phyloP scores from a whole-genome alignment of 1,140 invertebrate species.

The Phenacoccus solenopsis region DNA sequence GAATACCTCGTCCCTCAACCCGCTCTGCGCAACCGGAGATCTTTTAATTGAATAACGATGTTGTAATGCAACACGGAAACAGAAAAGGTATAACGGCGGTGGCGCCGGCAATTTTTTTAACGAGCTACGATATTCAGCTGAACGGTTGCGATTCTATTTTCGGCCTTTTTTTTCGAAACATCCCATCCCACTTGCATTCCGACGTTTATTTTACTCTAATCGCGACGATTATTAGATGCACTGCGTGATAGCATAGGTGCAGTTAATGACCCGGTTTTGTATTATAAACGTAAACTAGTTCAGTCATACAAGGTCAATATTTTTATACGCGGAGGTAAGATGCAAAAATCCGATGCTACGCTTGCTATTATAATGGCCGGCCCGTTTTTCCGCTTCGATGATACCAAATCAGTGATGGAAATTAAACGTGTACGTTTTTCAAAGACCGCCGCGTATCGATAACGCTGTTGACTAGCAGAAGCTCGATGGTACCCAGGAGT shows the following conservation, averaged over 20 bases:
- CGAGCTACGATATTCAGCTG: no score
- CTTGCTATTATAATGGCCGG: background rate
- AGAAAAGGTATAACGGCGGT: background rate
- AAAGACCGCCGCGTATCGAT: no score
- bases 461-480: no score
- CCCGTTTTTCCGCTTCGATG: background rate
- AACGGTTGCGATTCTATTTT: no score
- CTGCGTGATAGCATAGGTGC: background rate
- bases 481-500: no score
- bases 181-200: no score
- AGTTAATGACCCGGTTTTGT: background rate
- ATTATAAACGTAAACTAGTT: background rate
- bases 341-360: background rate
- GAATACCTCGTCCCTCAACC: background rate
- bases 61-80: background rate
- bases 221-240: background rate
- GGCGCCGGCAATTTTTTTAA: no score
- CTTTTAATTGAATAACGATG: constrained; percentile 2
- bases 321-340: background rate
- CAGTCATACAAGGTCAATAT: background rate
- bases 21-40: background rate
- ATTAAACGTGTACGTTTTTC: no score
- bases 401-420: background rate
- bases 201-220: no score
- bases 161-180: no score